These are phyloP conservation scores for Orientallactaga sibirica DNA, from an alignment of 2,797 vertebrate species.

Conservation along the genomic window DNA sequence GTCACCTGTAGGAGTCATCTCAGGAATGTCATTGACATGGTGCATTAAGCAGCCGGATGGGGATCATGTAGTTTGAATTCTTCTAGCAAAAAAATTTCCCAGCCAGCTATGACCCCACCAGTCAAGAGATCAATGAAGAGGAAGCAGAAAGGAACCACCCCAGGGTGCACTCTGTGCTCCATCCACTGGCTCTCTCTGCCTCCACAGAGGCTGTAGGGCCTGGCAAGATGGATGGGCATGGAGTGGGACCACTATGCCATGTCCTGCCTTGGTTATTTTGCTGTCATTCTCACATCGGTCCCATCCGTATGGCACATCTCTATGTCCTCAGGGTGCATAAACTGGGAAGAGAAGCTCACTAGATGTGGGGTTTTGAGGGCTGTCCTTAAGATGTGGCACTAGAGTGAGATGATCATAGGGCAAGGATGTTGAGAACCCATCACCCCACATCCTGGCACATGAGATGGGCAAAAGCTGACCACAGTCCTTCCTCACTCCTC, in stretches of 20 bases:
- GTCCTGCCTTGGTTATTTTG: background rate
- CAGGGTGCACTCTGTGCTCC: accelerated
- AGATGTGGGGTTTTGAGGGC: background rate
- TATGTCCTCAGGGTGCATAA: background rate
- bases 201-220: background rate
- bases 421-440: background rate
- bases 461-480: background rate
- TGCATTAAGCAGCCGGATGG: slow-evolving; percentile 39
- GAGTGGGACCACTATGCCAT: background rate
- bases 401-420: background rate
- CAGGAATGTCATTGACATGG: background rate
- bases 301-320: background rate
- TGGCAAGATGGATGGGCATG: accelerated
- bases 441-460: background rate
- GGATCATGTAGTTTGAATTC: slow-evolving; percentile 38
- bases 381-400: background rate
- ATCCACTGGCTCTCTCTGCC: background rate
- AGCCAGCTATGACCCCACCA: background rate
- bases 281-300: background rate
- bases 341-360: background rate
- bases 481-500: background rate
- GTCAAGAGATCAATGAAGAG: background rate
- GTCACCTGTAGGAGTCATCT: background rate
- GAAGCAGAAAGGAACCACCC: background rate
- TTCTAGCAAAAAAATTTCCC: slow-evolving; percentile 70